phyloP scores from a whole-genome alignment of 2,113 vertebrate genomes.

The Ptychochromis oligacanthus region DNA sequence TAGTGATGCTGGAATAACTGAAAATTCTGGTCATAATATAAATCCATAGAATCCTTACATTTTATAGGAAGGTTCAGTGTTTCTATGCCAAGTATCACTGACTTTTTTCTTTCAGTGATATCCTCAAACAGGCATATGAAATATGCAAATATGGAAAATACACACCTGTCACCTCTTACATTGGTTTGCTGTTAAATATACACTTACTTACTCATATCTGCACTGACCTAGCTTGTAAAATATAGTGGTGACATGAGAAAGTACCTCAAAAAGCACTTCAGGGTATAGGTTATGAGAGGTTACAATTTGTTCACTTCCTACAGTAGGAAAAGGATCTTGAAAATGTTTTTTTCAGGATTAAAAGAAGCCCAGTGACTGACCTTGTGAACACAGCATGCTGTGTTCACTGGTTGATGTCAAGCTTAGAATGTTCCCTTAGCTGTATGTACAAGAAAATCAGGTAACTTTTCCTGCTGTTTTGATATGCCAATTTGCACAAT shows the following conservation, averaged over 20 bases:
- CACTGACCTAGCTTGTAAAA: neutral
- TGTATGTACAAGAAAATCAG: neutral
- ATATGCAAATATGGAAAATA: neutral
- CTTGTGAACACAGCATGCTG: neutral
- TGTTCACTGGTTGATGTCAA: neutral
- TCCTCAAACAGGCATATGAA: neutral
- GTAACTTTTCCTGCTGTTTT: neutral
- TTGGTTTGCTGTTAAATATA: neutral
- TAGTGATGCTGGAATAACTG: neutral
- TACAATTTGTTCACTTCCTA: neutral
- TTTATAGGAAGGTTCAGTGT: neutral
- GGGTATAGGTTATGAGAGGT: neutral
- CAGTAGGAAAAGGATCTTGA: neutral
- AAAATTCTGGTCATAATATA: neutral
- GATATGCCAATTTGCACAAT: neutral
- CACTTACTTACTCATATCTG: neutral
- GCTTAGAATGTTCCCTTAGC: neutral
- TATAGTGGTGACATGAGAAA: neutral
- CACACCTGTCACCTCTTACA: neutral
- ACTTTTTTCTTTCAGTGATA: neutral
- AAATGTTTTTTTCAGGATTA: neutral
- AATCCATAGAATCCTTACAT: neutral
- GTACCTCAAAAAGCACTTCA: neutral
- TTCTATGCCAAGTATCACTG: neutral
- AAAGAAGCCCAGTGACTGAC: neutral